Conservation (phyloP, 2,888 invertebrate species). For the Dasysyrphus albostriatus region DNA sequence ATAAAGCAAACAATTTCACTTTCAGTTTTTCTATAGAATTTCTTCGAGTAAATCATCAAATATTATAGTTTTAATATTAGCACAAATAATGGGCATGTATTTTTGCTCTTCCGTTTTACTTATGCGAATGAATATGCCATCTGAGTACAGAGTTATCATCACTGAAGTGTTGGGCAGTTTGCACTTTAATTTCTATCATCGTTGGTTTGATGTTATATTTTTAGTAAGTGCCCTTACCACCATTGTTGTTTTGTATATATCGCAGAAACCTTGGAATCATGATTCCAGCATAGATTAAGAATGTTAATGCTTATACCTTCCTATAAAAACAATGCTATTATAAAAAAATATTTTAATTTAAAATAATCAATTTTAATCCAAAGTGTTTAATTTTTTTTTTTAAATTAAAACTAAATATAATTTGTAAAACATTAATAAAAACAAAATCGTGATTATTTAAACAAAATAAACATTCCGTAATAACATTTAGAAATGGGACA, state of each 20-base stretch:
- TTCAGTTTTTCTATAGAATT: constrained; percentile 99
- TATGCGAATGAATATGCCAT: constrained; percentile 99
- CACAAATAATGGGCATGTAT: constrained; percentile 99
- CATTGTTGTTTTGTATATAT: constrained; percentile 97
- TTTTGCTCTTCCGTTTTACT: constrained; percentile 98
- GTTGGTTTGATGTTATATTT: constrained; percentile 99
- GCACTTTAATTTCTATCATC: constrained; percentile 99
- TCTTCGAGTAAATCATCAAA: constrained; percentile 99
- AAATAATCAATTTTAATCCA: constrained; percentile 58
- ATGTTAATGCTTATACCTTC: constrained; percentile 40
- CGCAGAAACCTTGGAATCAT: constrained; percentile 93
- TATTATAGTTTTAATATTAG: constrained; percentile 97
- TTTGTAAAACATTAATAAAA: constrained; percentile 17
- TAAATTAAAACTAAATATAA: constrained; percentile 45
- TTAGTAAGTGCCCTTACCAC: constrained; percentile 97
- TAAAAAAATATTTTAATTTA: constrained; percentile 31
- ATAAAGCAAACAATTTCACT: constrained; percentile 77
- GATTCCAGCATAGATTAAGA: constrained; percentile 80
- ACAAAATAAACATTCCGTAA: constrained; percentile 27
- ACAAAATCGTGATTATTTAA: constrained; percentile 12
- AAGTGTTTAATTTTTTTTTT: constrained; percentile 42
- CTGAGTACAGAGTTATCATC: constrained; percentile 96
- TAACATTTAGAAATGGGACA: background rate
- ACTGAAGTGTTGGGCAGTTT: constrained; percentile 96
- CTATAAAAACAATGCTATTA: background rate